Evolutionary conservation across 2,113 vertebrate species (phyloP).

Genomic region (Connochaetes taurinus): DNA sequence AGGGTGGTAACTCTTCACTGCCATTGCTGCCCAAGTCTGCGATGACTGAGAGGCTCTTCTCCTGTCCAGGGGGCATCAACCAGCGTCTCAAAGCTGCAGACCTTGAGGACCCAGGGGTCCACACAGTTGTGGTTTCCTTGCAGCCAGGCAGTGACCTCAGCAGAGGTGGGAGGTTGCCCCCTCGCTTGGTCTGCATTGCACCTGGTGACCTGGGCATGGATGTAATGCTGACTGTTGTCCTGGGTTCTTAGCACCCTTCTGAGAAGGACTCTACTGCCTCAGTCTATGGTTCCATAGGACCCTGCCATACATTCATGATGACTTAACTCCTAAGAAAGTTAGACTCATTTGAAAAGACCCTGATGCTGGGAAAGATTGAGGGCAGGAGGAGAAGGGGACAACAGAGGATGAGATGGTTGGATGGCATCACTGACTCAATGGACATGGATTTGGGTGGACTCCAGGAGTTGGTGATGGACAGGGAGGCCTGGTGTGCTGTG

Average conservation of each 20-base stretch:
- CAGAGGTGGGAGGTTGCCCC: neutral
- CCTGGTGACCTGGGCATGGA: neutral
- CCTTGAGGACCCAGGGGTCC: neutral
- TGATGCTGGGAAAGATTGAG: neutral
- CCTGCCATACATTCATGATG: neutral
- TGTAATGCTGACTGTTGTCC: neutral
- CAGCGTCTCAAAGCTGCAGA: neutral
- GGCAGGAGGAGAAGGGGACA: neutral
- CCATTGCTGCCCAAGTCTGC: neutral
- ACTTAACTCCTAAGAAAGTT: neutral
- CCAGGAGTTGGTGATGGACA: neutral
- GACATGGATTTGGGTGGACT: neutral
- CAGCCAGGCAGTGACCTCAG: neutral
- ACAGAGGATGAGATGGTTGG: neutral
- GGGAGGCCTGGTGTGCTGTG: neutral
- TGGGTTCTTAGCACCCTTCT: neutral
- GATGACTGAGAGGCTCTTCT: neutral
- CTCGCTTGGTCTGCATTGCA: neutral
- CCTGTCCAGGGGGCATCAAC: neutral
- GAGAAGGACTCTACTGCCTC: neutral
- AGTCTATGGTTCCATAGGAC: neutral
- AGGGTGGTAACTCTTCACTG: neutral
- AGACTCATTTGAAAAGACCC: neutral
- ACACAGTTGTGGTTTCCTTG: neutral
- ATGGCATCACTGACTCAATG: neutral